Percentiles rank a stretch among this genome's conserved stretches.
These are phyloP conservation scores for Cantharis rufa DNA, from an alignment of 2,888 invertebrate species.

Conservation along the genomic window DNA sequence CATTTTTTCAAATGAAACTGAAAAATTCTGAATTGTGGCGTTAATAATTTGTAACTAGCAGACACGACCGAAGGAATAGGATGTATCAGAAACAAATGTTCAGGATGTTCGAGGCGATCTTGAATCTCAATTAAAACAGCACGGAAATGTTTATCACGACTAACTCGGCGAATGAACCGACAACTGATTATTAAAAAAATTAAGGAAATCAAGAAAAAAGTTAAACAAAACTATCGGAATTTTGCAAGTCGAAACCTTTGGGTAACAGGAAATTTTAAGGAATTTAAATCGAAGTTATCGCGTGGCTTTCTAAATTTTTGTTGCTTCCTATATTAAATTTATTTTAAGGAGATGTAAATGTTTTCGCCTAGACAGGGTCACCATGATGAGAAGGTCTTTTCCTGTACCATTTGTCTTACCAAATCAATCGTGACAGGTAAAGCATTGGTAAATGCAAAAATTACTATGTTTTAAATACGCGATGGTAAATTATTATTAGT, in stretches of 20 bases:
- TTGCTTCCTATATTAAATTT: background rate
- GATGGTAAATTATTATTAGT: slow-evolving; percentile 6
- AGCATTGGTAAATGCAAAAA: background rate
- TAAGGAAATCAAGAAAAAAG: background rate
- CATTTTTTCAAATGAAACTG: too few species aligned
- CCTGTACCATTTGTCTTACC: background rate
- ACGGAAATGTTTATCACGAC: background rate
- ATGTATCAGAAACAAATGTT: background rate
- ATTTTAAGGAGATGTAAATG: background rate
- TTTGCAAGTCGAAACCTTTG: background rate
- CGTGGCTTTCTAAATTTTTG: background rate
- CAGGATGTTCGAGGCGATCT: background rate
- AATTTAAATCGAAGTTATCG: background rate
- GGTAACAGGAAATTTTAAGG: background rate
- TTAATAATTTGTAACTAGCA: background rate
- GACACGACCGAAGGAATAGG: background rate
- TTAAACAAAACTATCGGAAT: background rate
- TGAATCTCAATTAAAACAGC: background rate
- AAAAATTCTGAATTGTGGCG: background rate
- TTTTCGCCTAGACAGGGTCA: background rate
- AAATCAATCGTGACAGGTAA: background rate
- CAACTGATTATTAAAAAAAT: background rate
- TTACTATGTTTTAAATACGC: background rate
- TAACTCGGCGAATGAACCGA: background rate
- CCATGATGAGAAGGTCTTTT: background rate